A percentile compares a stretch with the other conserved stretches of the same genome.
phyloP scores from a whole-genome alignment of 2,797 vertebrate genomes.

The Discoglossus pictus region DNA sequence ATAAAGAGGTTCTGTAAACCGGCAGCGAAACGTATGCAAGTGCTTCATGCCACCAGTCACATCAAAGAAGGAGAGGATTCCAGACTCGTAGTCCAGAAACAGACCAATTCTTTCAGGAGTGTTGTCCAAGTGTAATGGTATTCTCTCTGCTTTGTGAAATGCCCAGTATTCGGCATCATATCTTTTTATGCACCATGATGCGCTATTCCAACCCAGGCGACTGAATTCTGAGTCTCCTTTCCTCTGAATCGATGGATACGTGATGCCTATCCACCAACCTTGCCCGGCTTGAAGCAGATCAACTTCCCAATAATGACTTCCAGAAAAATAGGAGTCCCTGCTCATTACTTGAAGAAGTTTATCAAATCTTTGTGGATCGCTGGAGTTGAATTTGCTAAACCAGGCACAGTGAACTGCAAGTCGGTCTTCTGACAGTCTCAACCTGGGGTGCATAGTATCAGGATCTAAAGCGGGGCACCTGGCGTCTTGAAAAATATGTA shows the following conservation, averaged over 20 bases:
- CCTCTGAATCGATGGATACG: conserved; percentile 67
- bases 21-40: conserved; percentile 67
- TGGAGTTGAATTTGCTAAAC: conserved; percentile 56
- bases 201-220: conserved; percentile 67
- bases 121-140: conserved; percentile 54
- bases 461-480: conserved; percentile 68
- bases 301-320: conserved; percentile 75
- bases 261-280: conserved; percentile 70
- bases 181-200: conserved; percentile 72
- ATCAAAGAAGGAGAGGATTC: conserved; percentile 70
- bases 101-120: conserved; percentile 65
- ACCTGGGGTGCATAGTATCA: conserved; percentile 62
- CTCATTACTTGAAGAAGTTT: conserved; percentile 68
- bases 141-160: conserved; percentile 71
- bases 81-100: conserved; percentile 72
- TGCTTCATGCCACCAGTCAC: conserved; percentile 64
- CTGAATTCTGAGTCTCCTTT: conserved; percentile 62
- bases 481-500: conserved; percentile 60
- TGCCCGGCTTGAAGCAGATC: conserved; percentile 65
- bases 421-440: conserved; percentile 62
- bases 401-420: conserved; percentile 60
- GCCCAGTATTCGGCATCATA: conserved; percentile 73
- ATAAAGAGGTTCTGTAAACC: conserved; percentile 68
- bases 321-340: conserved; percentile 66
- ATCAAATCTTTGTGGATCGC: conserved; percentile 60